Conservation (phyloP, 2,113 vertebrate genomes). For the Campylomormyrus numenius region DNA sequence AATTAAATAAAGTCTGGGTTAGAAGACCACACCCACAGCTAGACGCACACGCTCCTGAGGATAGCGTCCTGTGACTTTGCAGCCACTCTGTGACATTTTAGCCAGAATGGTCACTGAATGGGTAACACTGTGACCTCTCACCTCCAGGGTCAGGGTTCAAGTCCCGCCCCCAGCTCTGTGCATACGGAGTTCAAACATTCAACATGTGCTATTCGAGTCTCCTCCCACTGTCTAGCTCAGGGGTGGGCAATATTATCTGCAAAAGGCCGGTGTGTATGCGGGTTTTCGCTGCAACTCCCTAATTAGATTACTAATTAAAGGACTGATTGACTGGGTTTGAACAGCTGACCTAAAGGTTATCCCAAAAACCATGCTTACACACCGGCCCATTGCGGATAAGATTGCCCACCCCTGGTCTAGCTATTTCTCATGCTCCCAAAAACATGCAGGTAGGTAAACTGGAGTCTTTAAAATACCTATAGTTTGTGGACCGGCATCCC, state of each 20-base stretch:
- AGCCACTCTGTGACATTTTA: background rate
- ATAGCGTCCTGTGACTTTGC: background rate
- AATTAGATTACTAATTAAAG: too few species aligned
- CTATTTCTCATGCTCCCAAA: background rate
- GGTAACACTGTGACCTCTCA: background rate
- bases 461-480: background rate
- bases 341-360: too few species aligned
- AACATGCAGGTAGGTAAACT: background rate
- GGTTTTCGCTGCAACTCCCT: too few species aligned
- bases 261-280: too few species aligned
- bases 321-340: too few species aligned
- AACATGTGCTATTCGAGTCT: background rate
- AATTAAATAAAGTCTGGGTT: background rate
- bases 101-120: background rate
- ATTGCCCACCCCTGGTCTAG: too few species aligned
- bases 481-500: background rate
- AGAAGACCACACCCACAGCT: background rate
- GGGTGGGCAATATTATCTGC: too few species aligned
- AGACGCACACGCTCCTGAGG: background rate
- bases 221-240: background rate
- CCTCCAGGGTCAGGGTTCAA: background rate
- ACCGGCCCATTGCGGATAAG: too few species aligned
- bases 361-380: too few species aligned
- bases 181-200: background rate
- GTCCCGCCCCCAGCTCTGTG: background rate